phyloP scores from a whole-genome alignment of 1,140 invertebrate species.

The Helicoverpa zea region DNA sequence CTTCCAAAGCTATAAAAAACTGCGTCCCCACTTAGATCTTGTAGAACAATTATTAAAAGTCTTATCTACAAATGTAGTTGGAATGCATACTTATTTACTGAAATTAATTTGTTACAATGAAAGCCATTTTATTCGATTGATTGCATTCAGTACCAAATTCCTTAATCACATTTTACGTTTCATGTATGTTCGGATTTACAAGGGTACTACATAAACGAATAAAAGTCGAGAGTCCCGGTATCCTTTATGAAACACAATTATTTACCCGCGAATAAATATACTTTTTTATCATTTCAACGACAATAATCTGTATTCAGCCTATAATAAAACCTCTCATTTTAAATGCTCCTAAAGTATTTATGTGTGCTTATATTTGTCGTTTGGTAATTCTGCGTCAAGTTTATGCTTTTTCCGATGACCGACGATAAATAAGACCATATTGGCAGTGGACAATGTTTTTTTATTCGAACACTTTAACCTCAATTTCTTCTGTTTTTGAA shows the following conservation, averaged over 20 bases:
- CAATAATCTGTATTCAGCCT: not conserved
- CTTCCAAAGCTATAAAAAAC: too few species aligned
- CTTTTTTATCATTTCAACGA: conserved; percentile 8
- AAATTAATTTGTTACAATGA: too few species aligned
- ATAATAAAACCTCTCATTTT: conserved; percentile 12
- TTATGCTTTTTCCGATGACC: not conserved
- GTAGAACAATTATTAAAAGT: too few species aligned
- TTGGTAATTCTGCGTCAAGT: conserved; percentile 3
- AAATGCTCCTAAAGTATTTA: conserved; percentile 28
- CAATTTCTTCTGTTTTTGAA: too few species aligned
- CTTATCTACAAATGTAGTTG: too few species aligned
- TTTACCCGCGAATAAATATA: conserved; percentile 5
- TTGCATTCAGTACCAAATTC: not conserved
- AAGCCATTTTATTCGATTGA: not conserved
- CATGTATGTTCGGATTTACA: not conserved
- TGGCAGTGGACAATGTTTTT: not conserved
- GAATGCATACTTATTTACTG: too few species aligned
- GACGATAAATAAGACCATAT: not conserved
- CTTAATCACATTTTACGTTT: not conserved
- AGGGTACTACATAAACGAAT: not conserved
- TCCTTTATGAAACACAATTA: not conserved
- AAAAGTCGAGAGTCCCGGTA: not conserved
- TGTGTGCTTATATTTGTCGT: conserved; percentile 6
- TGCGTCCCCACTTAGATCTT: too few species aligned
- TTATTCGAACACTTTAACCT: not conserved